A percentile compares a stretch with the other conserved stretches of the same genome.
Evolutionary conservation across 2,113 vertebrate genomes (phyloP).

Genomic region (Chlamydotis undulata): DNA sequence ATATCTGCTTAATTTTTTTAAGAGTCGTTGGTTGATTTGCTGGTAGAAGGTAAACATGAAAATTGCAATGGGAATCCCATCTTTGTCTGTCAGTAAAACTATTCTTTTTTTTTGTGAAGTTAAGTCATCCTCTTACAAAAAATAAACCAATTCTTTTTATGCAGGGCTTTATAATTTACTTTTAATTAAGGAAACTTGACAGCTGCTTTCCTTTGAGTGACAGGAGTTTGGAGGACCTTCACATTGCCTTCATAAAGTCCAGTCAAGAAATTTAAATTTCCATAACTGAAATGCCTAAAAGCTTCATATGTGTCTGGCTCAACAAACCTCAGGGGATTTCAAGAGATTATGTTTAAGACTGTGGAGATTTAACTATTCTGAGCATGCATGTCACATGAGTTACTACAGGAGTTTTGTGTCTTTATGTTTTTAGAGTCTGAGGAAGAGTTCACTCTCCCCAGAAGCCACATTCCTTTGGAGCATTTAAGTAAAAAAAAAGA

Average conservation of each 20-base stretch:
- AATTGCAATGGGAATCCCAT: not conserved
- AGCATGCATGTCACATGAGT: not conserved
- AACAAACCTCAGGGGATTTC: not conserved
- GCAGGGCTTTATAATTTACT: not conserved
- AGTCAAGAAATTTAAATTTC: not conserved
- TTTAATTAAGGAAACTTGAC: not conserved
- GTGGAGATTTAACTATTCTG: not conserved
- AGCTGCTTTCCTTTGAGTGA: not conserved
- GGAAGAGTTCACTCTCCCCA: not conserved
- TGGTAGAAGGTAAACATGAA: not conserved
- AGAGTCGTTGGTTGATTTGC: not conserved
- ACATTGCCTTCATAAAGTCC: not conserved
- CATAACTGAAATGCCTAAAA: not conserved
- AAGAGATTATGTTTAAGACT: not conserved
- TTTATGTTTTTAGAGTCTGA: not conserved
- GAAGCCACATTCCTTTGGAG: slow-evolving; percentile 6
- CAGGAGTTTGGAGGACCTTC: not conserved
- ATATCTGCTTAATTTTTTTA: not conserved
- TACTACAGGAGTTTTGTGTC: not conserved
- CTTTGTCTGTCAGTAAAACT: not conserved
- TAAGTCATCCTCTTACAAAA: not conserved
- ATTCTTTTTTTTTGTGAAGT: not conserved
- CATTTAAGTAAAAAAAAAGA: not conserved
- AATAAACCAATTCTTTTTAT: not conserved
- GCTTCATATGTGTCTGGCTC: not conserved